Percentiles rank a stretch among this genome's conserved stretches.
Evolutionary conservation across 1,140 invertebrate species (phyloP).

Genomic region (Trichonephila inaurata): DNA sequence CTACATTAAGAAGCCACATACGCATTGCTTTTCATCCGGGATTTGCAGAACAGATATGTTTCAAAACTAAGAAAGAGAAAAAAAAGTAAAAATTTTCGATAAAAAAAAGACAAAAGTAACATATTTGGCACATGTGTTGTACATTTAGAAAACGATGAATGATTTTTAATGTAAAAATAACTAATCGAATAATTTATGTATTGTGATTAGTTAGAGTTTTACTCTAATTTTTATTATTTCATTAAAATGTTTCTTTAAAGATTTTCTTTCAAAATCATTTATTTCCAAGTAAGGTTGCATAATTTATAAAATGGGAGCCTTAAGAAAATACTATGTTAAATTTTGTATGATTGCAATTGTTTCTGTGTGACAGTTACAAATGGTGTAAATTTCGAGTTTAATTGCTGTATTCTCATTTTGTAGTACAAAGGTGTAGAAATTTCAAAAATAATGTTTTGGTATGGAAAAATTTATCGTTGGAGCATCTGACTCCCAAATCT

Average conservation of each 20-base stretch:
- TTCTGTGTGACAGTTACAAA: neutral
- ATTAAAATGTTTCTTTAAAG: no score
- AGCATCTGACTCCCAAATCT: neutral
- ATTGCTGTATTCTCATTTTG: neutral
- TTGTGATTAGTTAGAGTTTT: no score
- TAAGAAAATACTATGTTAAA: neutral
- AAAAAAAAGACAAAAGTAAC: neutral
- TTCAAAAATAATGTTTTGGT: constrained; percentile 25
- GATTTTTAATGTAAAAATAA: no score
- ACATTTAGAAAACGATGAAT: neutral
- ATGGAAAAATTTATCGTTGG: neutral
- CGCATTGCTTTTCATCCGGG: neutral
- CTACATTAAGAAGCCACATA: neutral
- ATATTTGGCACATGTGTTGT: constrained; percentile 25
- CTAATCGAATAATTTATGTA: no score
- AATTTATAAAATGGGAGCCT: neutral
- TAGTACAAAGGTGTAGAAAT: neutral
- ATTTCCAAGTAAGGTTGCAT: no score
- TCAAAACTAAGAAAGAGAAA: neutral
- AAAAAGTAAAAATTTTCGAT: neutral
- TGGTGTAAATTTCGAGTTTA: neutral
- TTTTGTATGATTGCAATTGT: neutral
- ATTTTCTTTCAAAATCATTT: no score
- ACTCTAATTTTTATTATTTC: no score
- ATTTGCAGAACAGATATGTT: neutral